Evolutionary conservation across 37 sponge, comb jelly and placozoan species (phyloP).

Genomic region (Corticium candelabrum): DNA sequence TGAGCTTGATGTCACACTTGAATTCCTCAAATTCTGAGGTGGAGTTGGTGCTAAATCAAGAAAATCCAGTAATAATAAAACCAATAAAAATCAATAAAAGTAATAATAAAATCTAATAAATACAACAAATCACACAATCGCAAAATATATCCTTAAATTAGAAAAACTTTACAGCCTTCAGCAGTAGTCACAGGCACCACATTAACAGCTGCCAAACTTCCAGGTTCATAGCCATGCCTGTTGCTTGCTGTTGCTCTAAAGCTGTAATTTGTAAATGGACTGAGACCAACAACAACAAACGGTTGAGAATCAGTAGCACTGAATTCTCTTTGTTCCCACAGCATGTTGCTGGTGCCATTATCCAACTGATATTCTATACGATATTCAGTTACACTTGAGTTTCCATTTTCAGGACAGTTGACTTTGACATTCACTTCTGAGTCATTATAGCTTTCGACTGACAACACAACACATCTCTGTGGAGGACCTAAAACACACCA

Average conservation of each 20-base stretch:
- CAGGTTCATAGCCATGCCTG: not conserved
- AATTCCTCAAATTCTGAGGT: too few species aligned
- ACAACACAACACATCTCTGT: not conserved
- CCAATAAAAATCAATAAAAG: too few species aligned
- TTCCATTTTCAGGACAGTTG: not conserved
- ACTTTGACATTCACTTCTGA: too few species aligned
- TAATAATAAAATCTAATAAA: not conserved
- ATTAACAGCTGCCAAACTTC: too few species aligned
- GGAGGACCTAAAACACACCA: not conserved
- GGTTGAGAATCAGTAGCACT: too few species aligned
- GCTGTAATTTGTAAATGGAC: not conserved
- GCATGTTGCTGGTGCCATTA: too few species aligned
- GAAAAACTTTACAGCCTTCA: not conserved
- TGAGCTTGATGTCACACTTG: too few species aligned
- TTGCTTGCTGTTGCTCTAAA: not conserved
- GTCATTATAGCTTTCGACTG: too few species aligned
- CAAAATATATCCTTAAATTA: not conserved
- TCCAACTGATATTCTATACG: not conserved
- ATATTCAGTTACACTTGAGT: not conserved
- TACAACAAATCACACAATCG: not conserved
- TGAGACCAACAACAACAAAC: not conserved
- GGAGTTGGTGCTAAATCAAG: too few species aligned
- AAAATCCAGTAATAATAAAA: too few species aligned
- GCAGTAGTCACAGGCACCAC: not conserved
- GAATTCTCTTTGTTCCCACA: too few species aligned